Percentiles rank a stretch among this genome's conserved stretches.
Conservation (phyloP, 2,113 vertebrate species). For the Morone chrysops region DNA sequence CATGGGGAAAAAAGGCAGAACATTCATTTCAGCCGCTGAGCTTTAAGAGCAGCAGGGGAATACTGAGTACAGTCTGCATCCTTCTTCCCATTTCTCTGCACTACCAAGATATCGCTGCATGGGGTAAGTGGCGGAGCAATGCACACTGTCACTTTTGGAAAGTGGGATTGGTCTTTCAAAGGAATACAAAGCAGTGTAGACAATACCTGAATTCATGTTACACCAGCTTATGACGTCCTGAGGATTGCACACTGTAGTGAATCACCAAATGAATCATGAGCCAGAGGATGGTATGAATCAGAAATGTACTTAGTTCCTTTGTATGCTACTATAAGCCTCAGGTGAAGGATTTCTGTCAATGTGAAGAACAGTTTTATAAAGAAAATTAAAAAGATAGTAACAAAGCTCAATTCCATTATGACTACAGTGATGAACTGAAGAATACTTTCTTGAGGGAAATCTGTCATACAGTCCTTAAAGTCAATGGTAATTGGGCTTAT, state of each 20-base stretch:
- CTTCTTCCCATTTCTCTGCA: slow-evolving; percentile 35
- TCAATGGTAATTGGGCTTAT: background rate
- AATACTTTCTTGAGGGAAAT: background rate
- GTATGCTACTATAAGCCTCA: slow-evolving; percentile 17
- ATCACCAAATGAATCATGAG: slow-evolving; percentile 44
- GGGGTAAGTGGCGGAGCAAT: slow-evolving; percentile 41
- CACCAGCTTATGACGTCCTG: slow-evolving; percentile 24
- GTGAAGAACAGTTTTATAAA: slow-evolving; percentile 6
- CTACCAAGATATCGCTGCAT: slow-evolving; percentile 42
- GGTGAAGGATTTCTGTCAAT: slow-evolving; percentile 21
- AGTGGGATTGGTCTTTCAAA: slow-evolving; percentile 44
- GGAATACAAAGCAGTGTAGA: slow-evolving; percentile 11
- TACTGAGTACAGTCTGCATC: slow-evolving; percentile 38
- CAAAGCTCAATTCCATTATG: background rate
- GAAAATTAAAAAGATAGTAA: background rate
- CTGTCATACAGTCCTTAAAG: background rate
- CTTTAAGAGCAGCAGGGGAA: slow-evolving; percentile 66
- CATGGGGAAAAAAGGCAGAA: slow-evolving; percentile 63
- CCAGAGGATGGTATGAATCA: slow-evolving; percentile 24
- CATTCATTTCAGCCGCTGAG: slow-evolving; percentile 66
- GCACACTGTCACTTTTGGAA: slow-evolving; percentile 45
- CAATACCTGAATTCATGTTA: slow-evolving; percentile 24
- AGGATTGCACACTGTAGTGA: slow-evolving; percentile 11
- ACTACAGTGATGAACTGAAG: background rate
- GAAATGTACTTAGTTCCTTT: slow-evolving; percentile 30